Base-by-base conservation (phyloP, 2,888 invertebrate genomes). In the Erpobdella octoculata region DNA sequence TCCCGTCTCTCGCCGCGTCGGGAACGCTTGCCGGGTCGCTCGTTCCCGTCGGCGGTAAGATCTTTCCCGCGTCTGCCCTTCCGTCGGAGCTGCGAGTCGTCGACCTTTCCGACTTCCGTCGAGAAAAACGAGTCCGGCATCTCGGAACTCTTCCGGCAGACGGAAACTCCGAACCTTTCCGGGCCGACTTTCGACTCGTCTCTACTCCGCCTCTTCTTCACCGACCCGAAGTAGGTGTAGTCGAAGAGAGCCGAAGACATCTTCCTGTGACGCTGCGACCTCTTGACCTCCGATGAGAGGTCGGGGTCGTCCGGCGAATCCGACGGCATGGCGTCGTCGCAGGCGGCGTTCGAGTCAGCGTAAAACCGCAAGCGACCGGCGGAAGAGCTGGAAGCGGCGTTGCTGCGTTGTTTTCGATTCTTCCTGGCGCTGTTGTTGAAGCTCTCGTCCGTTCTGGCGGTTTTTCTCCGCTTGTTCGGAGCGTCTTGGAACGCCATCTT, bases 361-460 rank as follows among this genome's bases (percentile, higher is more conserved):
- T 62, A 62, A 33, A 33, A 62, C 31, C 35, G 21, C 62, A 62
- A 35, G 31, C 62, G 28, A 6, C 62, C 33, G 62, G 62, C 28
- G 8, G 35, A 9, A 15, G 8, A 41, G n/a, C n/a, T n/a, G n/a
- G n/a, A n/a, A n/a, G n/a, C n/a, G n/a, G n/a, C n/a, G 46, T 41
- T 41, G 46, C 12, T n/a, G 12, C 46, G 12, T 41, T 12, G 46
- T 41, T 41, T 12, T 41, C n/a, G 46, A 41, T n/a, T 41, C 12
- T 41, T 41, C 12, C n/a, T 41, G 46, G 12, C n/a, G 46, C 46
- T 41, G 46, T 15, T 41, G 46, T 15, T 41, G 46, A 15, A 15
- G 46, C n/a, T 41, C 12, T 84, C 84, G 15, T 25, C 25, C 8
- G 25, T 4, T 46, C 28, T 48, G 25, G 35, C 58, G 15, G 21